These are phyloP conservation scores for Syritta pipiens DNA, from an alignment of 2,888 invertebrate species.

Conservation along the genomic window DNA sequence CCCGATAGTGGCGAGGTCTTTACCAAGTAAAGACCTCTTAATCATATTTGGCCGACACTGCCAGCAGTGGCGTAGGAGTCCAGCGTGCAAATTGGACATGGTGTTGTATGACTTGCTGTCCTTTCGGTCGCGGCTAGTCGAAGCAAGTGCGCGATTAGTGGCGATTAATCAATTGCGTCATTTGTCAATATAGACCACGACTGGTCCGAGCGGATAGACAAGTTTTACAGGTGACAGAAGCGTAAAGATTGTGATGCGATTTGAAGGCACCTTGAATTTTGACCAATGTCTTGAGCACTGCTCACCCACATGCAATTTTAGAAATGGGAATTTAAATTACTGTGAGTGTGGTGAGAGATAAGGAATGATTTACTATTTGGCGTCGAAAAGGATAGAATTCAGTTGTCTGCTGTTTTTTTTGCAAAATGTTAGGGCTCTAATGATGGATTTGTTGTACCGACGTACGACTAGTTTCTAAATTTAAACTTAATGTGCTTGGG, in stretches of 20 bases:
- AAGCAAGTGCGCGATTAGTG: slow-evolving; percentile 44
- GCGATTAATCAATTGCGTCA: slow-evolving; percentile 62
- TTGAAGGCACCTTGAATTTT: slow-evolving; percentile 38
- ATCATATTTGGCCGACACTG: slow-evolving; percentile 52
- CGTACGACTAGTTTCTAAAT: no score
- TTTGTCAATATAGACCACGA: slow-evolving; percentile 44
- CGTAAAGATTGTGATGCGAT: slow-evolving; percentile 37
- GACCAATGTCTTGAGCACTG: slow-evolving; percentile 6
- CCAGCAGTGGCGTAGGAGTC: slow-evolving; percentile 43
- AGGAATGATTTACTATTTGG: slow-evolving; percentile 8
- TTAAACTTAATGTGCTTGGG: no score
- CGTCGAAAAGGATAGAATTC: no score
- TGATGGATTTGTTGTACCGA: no score
- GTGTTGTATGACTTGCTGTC: slow-evolving; percentile 40
- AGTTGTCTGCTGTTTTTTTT: no score
- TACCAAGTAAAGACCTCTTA: slow-evolving; percentile 63
- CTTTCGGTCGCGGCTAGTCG: not conserved
- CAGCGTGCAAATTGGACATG: slow-evolving; percentile 52
- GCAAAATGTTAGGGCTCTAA: no score
- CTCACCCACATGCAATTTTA: not conserved
- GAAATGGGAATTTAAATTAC: not conserved
- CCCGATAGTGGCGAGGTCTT: slow-evolving; percentile 56
- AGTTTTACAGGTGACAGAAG: slow-evolving; percentile 11
- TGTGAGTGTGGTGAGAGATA: not conserved
- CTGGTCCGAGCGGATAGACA: slow-evolving; percentile 10